Evolutionary conservation across 1,140 invertebrate genomes (phyloP), one percentile per base, ranked within the genome.

Genomic region (Zaprionus capensis): DNA sequence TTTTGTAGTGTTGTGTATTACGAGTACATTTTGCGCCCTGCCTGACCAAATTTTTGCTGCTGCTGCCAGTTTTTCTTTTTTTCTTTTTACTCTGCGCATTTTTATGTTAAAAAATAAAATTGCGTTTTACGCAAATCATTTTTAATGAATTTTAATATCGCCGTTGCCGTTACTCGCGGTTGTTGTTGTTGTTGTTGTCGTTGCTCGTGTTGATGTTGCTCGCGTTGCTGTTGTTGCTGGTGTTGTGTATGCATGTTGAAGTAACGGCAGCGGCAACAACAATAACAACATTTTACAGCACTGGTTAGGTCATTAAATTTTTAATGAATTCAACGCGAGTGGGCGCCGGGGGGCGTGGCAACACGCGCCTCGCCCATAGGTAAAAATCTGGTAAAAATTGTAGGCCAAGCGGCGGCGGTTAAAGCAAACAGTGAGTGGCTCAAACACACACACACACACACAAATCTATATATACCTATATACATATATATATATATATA

Each of bases 91-190:
- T 51, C 4, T 51, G 20, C 46, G 12, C 20, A 51, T 51, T 51
- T 64, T 78, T 64, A 71, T 72, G 69, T 88, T 69, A 72, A 81
- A 87, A 87, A 88, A 88, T 90, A 90, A 88, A 88, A 88, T 88
- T 88, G 76, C 85, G 82, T 90, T 90, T 90, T 91, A 90, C 86
- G 85, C 85, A 90, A 90, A 90, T 90, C 86, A 90, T 90, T 90
- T 90, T 90, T 90, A 90, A 90, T 90, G 86, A 90, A 91, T 90
- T 90, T 91, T 90, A 91, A 90, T 91, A 90, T 91, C 58, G 81
- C 75, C 44, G 17, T 31, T 58, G 41, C 57, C 56, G 55, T 62
- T 28, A 46, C 55, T 59, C 38, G 51, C 65, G 58, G 34, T 56
- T 53, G 57, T 28, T 67, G 61, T 38, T 72, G 55, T 38, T 71